phyloP scores from a whole-genome alignment of 2,888 invertebrate species.

The Ophion slaviceki region DNA sequence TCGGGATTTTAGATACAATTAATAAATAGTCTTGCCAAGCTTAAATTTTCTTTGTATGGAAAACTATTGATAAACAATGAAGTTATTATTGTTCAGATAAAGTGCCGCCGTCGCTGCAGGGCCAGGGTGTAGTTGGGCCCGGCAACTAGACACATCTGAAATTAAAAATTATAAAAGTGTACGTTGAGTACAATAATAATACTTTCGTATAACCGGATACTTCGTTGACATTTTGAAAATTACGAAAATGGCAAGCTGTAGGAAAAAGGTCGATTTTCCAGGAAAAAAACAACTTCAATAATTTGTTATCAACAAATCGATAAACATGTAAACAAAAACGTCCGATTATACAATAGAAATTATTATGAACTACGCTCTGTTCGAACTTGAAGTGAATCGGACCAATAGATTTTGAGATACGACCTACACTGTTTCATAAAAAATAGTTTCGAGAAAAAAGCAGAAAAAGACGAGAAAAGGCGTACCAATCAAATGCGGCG shows the following conservation, averaged over 20 bases:
- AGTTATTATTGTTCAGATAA: neutral
- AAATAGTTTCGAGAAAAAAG: neutral
- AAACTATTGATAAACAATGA: neutral
- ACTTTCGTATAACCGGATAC: no score
- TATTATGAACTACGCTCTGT: neutral
- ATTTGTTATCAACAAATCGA: neutral
- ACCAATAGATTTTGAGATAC: neutral
- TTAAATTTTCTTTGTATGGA: neutral
- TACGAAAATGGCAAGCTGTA: neutral
- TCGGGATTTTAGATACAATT: neutral
- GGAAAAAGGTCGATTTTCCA: no score
- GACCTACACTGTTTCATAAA: no score
- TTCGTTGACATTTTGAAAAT: neutral
- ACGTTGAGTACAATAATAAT: no score
- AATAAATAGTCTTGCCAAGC: neutral
- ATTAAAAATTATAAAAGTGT: no score
- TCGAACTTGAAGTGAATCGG: neutral
- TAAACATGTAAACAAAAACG: no score
- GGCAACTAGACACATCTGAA: no score
- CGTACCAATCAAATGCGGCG: neutral
- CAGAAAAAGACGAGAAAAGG: neutral
- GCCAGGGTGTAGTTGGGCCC: no score
- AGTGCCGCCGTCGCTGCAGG: no score
- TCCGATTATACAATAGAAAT: neutral
- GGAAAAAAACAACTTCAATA: neutral